Conservation (phyloP, 2,797 vertebrate genomes). For the Cercopithecus neglectus region DNA sequence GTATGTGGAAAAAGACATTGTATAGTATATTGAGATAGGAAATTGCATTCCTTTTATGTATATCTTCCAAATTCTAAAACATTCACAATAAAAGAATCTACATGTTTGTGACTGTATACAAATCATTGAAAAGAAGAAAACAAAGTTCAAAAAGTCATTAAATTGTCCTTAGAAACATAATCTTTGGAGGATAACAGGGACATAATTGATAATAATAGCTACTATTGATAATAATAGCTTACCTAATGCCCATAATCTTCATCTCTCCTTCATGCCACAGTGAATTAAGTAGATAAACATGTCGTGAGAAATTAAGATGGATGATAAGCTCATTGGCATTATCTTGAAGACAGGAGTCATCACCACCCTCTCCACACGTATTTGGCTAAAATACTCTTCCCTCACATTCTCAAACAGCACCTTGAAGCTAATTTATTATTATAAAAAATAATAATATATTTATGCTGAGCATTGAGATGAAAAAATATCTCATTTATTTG, state of each 20-base stretch:
- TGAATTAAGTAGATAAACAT: conserved; percentile 56
- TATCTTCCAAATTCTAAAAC: background rate
- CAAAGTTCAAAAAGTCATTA: background rate
- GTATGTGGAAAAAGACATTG: background rate
- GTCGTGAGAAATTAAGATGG: conserved; percentile 44
- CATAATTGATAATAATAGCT: background rate
- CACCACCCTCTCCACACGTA: conserved; percentile 34
- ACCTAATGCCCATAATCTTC: conserved; percentile 40
- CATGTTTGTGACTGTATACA: background rate
- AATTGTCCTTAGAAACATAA: background rate
- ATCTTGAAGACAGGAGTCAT: conserved; percentile 8
- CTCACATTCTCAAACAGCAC: background rate
- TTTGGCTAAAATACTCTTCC: conserved; percentile 28
- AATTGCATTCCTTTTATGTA: background rate
- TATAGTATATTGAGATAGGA: background rate
- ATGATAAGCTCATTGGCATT: conserved; percentile 14
- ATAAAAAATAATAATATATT: no score
- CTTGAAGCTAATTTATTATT: no score
- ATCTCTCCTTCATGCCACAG: conserved; percentile 53
- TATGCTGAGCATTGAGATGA: background rate
- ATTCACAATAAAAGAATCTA: background rate
- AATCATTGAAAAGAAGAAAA: background rate
- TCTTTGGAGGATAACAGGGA: background rate
- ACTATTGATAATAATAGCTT: background rate
- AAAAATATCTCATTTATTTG: background rate